These are phyloP conservation scores for Meandrina meandrites DNA, from an alignment of 92 coral and sea anemone genomes.

Conservation along the genomic window DNA sequence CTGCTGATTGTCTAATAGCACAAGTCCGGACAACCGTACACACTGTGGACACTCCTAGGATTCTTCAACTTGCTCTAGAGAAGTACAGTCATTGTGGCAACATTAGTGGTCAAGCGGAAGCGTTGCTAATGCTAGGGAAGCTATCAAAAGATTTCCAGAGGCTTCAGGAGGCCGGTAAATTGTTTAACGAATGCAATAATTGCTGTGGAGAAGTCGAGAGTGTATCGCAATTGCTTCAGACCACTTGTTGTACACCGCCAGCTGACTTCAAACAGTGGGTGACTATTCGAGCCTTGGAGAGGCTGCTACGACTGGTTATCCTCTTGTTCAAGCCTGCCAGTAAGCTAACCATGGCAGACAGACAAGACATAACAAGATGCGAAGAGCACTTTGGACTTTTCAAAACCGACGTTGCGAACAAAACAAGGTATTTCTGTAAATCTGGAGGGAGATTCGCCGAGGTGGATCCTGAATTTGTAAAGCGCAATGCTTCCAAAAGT, in stretches of 20 bases:
- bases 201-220: constrained; percentile 81
- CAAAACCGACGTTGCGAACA: constrained; percentile 38
- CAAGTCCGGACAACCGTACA: constrained; percentile 45
- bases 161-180: constrained; percentile 65
- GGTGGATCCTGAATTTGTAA: constrained; percentile 28
- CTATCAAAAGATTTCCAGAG: constrained; percentile 12
- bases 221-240: constrained; percentile 48
- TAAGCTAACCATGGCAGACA: constrained; percentile 40
- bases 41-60: constrained; percentile 10
- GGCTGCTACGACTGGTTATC: constrained; percentile 52
- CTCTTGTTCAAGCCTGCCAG: constrained; percentile 53
- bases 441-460: constrained; percentile 43
- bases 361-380: constrained; percentile 46
- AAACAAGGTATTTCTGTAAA: constrained; percentile 22
- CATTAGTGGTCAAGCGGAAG: constrained; percentile 77
- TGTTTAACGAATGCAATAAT: constrained; percentile 57
- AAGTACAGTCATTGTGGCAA: constrained; percentile 64
- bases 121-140: constrained; percentile 61
- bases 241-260: constrained; percentile 10
- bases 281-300: constrained; percentile 59
- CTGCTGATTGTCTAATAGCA: constrained; percentile 72
- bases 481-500: constrained; percentile 6
- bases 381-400: constrained; percentile 75
- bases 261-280: constrained; percentile 35
- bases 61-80: constrained; percentile 56